Evolutionary conservation across 2,797 vertebrate species (phyloP).

Genomic region (Tragopan temminckii): DNA sequence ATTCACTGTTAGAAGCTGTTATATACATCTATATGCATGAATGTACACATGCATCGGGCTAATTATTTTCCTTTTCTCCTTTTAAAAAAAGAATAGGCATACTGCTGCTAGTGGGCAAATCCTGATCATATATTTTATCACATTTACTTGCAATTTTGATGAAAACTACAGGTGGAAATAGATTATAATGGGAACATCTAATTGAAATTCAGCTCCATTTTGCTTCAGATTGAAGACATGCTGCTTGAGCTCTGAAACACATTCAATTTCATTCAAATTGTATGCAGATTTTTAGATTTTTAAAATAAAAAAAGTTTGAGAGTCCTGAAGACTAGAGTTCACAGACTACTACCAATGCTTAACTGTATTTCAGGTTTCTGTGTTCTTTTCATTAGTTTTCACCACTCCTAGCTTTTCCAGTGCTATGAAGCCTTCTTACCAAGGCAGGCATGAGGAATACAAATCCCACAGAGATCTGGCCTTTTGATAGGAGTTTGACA

Average conservation of each 20-base stretch:
- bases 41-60: not conserved
- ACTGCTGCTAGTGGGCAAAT: constrained; percentile 77
- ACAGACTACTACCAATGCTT: not conserved
- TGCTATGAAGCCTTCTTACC: constrained; percentile 6
- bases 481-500: constrained; percentile 11
- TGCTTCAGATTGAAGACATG: constrained; percentile 79
- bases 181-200: constrained; percentile 80
- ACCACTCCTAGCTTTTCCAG: not conserved
- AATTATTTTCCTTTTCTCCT: constrained; percentile 74
- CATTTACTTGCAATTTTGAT: constrained; percentile 78
- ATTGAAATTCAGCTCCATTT: constrained; percentile 85
- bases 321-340: constrained; percentile 30
- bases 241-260: constrained; percentile 81
- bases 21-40: constrained; percentile 14
- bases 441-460: not conserved
- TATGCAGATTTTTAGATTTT: constrained; percentile 80
- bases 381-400: not conserved
- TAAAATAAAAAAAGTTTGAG: constrained; percentile 12
- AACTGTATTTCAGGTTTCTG: not conserved
- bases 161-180: constrained; percentile 83
- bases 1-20: constrained; percentile 33
- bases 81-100: constrained; percentile 63
- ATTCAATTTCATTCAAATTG: constrained; percentile 81
- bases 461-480: not conserved
- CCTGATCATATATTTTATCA: constrained; percentile 67